These are phyloP conservation scores for Temnothorax curvispinosus DNA, from an alignment of 1,140 invertebrate genomes.

Conservation along the genomic window DNA sequence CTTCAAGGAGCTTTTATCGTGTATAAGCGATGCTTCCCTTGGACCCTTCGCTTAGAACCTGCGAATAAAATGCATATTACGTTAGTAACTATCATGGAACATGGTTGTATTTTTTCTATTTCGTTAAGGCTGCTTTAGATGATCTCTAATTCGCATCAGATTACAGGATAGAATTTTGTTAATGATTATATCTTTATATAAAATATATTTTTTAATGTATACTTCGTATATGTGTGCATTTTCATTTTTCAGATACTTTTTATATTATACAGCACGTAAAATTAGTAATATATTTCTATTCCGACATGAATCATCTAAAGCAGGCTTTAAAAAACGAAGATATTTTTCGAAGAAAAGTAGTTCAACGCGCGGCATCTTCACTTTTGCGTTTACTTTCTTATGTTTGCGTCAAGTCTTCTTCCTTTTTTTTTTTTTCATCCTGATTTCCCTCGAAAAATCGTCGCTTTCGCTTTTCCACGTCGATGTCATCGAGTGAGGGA, in stretches of 20 bases:
- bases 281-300: not conserved
- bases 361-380: not conserved
- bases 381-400: slow-evolving; percentile 31
- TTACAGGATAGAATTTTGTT: not conserved
- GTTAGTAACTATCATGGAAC: not conserved
- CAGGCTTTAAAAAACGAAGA: not conserved
- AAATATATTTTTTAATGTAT: not conserved
- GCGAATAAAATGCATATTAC: not conserved
- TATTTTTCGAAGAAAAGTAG: not conserved
- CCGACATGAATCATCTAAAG: not conserved
- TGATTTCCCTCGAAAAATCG: slow-evolving; percentile 16
- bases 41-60: not conserved
- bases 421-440: not conserved
- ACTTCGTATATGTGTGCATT: not conserved
- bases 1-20: not conserved
- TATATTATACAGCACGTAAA: not conserved
- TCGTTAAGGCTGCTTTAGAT: not conserved
- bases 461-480: slow-evolving; percentile 10
- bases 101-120: not conserved
- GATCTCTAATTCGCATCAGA: not conserved
- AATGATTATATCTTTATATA: no score
- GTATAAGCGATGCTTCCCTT: not conserved
- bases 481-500: not conserved
- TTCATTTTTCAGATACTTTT: not conserved
- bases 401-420: not conserved